Evolutionary conservation across 30 jellyfish, hydroid and myxozoan species (phyloP).

Genomic region (Pseudorhiza aurosa): DNA sequence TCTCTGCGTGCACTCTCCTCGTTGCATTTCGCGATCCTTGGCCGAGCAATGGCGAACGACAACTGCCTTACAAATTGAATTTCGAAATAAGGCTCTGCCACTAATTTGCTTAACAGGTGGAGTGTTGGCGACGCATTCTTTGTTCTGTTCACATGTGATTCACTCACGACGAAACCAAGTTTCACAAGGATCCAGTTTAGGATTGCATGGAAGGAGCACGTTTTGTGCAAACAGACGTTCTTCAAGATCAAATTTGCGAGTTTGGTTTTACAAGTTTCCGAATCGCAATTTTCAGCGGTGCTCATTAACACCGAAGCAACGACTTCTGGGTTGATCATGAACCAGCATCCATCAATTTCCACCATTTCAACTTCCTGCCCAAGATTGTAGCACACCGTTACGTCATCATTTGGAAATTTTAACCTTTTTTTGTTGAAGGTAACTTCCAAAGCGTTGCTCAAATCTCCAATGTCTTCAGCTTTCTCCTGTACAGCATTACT

Average conservation of each 20-base stretch:
- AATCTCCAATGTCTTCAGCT: not conserved
- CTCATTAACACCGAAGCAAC: conserved; percentile 19
- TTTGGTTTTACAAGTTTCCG: not conserved
- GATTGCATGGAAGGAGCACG: conserved; percentile 2
- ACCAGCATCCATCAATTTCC: conserved; percentile 1
- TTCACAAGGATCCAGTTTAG: conserved; percentile 42
- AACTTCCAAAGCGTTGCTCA: not conserved
- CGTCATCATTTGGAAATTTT: not conserved
- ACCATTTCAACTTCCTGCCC: not conserved
- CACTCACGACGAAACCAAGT: conserved; percentile 49
- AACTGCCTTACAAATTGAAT: conserved; percentile 18
- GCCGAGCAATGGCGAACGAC: conserved; percentile 44
- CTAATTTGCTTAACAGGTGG: not conserved
- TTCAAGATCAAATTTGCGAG: conserved; percentile 14
- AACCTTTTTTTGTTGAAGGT: not conserved
- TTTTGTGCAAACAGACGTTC: not conserved
- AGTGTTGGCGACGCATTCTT: not conserved
- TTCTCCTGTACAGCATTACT: not conserved
- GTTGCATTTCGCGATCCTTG: not conserved
- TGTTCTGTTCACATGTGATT: not conserved
- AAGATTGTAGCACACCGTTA: not conserved
- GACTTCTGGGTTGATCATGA: conserved; percentile 20
- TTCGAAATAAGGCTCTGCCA: conserved; percentile 5
- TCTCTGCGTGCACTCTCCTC: conserved; percentile 22
- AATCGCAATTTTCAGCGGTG: conserved; percentile 24